Conservation (phyloP, 2,113 vertebrate species). For the Etia nguti region DNA sequence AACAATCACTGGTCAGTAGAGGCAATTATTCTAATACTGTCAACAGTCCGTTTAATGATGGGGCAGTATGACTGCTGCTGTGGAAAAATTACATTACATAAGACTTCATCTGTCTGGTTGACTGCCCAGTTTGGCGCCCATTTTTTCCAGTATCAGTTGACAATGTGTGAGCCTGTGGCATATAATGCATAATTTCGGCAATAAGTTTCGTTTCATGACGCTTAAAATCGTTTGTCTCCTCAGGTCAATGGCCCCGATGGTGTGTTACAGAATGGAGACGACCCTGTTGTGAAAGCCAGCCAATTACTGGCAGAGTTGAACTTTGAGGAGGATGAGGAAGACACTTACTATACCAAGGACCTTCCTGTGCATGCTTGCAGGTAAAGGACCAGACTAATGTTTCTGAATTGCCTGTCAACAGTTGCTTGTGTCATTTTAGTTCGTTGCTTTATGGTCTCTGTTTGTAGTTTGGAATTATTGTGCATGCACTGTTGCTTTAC, state of each 20-base stretch:
- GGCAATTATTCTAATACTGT: neutral
- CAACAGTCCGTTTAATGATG: neutral
- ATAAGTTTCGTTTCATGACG: neutral
- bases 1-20: neutral
- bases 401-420: neutral
- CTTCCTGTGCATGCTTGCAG: constrained; percentile 93
- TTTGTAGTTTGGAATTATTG: neutral
- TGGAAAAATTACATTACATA: neutral
- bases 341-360: constrained; percentile 94
- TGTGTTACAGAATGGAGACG: constrained; percentile 88
- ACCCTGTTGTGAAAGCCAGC: constrained; percentile 85
- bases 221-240: neutral
- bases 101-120: neutral
- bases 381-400: constrained; percentile 67
- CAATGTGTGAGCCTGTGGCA: neutral
- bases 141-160: neutral
- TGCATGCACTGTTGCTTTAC: neutral
- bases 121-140: neutral
- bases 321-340: constrained; percentile 96
- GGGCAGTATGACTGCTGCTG: neutral
- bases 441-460: neutral
- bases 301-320: constrained; percentile 91
- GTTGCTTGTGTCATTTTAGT: neutral
- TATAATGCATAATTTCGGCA: neutral
- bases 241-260: constrained; percentile 89